phyloP scores from a whole-genome alignment of 1,140 invertebrate species.

The Lanistes nyassanus region DNA sequence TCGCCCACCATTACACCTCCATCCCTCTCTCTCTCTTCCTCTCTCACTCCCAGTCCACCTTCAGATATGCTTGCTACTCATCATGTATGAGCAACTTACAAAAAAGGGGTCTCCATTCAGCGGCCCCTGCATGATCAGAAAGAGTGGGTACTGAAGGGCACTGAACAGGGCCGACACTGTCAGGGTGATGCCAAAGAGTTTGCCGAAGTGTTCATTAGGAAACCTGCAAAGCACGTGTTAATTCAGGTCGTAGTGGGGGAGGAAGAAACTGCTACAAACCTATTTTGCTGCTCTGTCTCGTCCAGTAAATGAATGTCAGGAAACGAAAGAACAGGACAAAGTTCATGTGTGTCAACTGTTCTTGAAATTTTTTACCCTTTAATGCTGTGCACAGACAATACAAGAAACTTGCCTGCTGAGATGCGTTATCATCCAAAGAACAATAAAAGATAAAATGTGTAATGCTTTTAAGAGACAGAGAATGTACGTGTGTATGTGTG shows the following conservation, averaged over 20 bases:
- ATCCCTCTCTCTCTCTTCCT: neutral
- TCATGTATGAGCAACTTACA: constrained; percentile 20
- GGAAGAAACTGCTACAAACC: neutral
- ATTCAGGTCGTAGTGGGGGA: neutral
- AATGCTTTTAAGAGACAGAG: too few species aligned
- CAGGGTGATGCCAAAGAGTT: constrained; percentile 36
- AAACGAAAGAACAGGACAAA: neutral
- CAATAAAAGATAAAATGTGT: too few species aligned
- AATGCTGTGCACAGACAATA: too few species aligned
- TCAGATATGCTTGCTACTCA: neutral
- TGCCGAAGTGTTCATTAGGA: constrained; percentile 41
- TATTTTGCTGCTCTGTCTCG: neutral
- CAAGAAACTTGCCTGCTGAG: too few species aligned
- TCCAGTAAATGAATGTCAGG: neutral
- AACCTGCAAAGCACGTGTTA: constrained; percentile 38
- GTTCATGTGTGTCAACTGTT: too few species aligned
- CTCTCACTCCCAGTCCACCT: neutral
- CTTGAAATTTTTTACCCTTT: too few species aligned
- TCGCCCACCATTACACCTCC: neutral
- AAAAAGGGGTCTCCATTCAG: constrained; percentile 31
- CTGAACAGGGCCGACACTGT: constrained; percentile 37
- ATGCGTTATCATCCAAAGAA: too few species aligned
- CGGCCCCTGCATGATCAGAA: constrained; percentile 37
- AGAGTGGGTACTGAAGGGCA: constrained; percentile 38
- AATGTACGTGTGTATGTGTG: too few species aligned